Percentiles rank a stretch among this genome's conserved stretches.
These are phyloP conservation scores for Diplosoma virens DNA, from an alignment of 23 tunicate species.

Conservation along the genomic window DNA sequence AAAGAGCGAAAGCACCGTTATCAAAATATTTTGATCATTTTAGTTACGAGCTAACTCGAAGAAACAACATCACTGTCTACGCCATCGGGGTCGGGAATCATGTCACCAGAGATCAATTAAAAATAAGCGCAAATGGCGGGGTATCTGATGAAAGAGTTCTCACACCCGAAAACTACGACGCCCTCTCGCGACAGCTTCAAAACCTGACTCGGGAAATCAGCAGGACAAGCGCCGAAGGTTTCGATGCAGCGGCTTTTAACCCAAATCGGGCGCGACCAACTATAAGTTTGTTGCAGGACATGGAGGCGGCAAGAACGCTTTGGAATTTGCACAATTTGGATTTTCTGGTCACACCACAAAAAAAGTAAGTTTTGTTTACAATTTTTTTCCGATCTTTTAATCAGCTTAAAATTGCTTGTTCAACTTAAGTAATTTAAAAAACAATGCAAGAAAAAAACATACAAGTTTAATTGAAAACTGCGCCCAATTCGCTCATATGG, in stretches of 20 bases:
- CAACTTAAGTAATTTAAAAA: too few species aligned
- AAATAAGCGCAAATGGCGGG: conserved; percentile 16
- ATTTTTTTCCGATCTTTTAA: too few species aligned
- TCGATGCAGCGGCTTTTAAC: too few species aligned
- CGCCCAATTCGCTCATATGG: too few species aligned
- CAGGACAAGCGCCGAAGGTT: not conserved
- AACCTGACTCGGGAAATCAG: not conserved
- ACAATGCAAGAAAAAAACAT: too few species aligned
- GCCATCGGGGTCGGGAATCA: conserved; percentile 24
- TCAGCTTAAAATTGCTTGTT: too few species aligned
- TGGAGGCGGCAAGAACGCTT: not conserved
- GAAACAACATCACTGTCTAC: not conserved
- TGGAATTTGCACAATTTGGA: conserved; percentile 5
- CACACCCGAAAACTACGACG: not conserved
- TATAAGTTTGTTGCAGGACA: too few species aligned
- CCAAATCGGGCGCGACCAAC: too few species aligned
- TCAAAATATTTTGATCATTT: not conserved
- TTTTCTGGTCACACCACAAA: conserved; percentile 12
- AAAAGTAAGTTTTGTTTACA: not conserved
- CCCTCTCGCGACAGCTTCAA: not conserved
- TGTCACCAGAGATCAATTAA: not conserved
- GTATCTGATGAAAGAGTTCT: not conserved
- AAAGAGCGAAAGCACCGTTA: too few species aligned
- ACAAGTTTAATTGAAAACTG: too few species aligned
- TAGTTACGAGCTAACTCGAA: not conserved